phyloP scores from a whole-genome alignment of 2,888 invertebrate species.

The Pristionchus arcanus region DNA sequence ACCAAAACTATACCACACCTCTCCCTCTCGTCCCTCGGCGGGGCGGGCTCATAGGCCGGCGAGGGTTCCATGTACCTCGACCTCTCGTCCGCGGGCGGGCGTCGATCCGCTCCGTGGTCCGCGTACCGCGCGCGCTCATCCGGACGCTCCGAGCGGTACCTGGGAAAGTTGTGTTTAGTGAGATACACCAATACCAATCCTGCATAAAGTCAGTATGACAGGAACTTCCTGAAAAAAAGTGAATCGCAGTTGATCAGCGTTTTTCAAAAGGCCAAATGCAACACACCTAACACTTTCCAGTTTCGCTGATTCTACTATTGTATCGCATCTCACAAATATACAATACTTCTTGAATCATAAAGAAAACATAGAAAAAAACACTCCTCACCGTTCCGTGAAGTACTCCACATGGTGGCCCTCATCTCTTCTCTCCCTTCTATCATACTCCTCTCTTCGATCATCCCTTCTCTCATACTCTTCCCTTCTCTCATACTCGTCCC shows the following conservation, averaged over 20 bases:
- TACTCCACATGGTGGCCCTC: constrained; percentile 2
- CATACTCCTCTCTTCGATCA: background rate
- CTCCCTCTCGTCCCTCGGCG: background rate
- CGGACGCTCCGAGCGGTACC: constrained; percentile 37
- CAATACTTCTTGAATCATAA: too few species aligned
- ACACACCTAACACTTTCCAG: too few species aligned
- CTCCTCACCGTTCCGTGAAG: background rate
- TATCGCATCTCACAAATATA: too few species aligned
- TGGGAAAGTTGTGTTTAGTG: background rate
- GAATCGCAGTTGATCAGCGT: too few species aligned
- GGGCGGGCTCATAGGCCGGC: background rate
- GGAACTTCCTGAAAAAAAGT: background rate
- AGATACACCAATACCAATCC: background rate
- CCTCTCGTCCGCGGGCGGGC: background rate
- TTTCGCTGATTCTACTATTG: too few species aligned
- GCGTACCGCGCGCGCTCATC: constrained; percentile 26
- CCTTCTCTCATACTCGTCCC: constrained; percentile 26
- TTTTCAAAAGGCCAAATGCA: too few species aligned
- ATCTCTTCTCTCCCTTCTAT: background rate
- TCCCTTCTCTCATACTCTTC: background rate
- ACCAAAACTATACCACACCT: background rate
- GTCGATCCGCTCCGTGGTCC: background rate
- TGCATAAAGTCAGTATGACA: background rate
- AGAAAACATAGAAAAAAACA: background rate
- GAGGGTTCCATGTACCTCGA: background rate